phyloP scores from a whole-genome alignment of 1,140 invertebrate species.

The Penaeus vannamei region DNA sequence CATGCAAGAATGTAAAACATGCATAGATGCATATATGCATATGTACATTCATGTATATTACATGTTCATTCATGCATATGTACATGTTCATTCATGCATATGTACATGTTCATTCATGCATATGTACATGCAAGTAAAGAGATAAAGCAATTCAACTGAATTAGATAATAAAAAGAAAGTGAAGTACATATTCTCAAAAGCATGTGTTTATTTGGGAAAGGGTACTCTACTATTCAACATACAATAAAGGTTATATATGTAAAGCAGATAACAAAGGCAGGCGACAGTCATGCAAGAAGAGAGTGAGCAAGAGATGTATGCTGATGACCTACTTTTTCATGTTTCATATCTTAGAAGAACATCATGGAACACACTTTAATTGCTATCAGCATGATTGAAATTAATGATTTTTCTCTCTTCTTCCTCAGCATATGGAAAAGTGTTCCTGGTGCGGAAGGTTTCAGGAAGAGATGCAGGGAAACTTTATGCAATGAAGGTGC shows the following conservation, averaged over 20 bases:
- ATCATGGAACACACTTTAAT: no score
- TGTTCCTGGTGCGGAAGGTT: conserved; percentile 49
- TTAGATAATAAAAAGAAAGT: neutral
- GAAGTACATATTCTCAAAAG: neutral
- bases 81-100: conserved; percentile 41
- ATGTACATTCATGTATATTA: neutral
- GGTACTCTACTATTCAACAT: no score
- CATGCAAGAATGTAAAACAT: no score
- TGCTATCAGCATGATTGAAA: no score
- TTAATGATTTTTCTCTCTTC: neutral
- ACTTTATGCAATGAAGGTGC: conserved; percentile 95
- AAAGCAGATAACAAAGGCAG: no score
- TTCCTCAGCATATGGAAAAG: conserved; percentile 56
- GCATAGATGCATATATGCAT: neutral
- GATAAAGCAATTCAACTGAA: neutral
- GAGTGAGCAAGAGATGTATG: no score
- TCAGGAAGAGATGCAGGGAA: conserved; percentile 80
- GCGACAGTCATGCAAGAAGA: no score
- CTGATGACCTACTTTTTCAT: no score
- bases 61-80: neutral
- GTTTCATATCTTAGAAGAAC: no score
- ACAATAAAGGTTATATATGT: no score
- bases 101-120: conserved; percentile 22
- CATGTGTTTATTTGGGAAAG: no score
- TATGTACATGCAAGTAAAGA: neutral